Base-by-base conservation (phyloP, 2,888 invertebrate genomes). In the Tricholauxania praeusta region DNA sequence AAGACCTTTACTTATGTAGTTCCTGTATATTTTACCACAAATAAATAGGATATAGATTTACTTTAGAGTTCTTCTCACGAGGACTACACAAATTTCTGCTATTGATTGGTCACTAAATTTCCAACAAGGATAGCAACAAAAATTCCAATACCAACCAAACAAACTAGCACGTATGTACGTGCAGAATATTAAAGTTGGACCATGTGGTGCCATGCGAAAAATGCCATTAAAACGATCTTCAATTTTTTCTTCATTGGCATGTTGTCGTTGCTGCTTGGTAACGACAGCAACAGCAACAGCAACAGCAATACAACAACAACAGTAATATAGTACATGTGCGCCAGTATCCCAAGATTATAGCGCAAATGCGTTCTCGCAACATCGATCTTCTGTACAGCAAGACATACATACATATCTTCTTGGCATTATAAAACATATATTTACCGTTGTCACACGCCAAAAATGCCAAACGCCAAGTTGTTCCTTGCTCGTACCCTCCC, bases 361-460 rank as follows among this genome's bases (percentile, higher is more conserved):
- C 63, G 49, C 19, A 48, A 48, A 39, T 63, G 63, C 63, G 49
- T 17, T 66, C 32, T 12, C 60, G 51, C 48, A 57, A 51, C 60
- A 59, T 59, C 32, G 59, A 69, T 60, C 68, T 60, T 69, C 51
- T 49, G 47, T 12, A 19, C 51, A 60, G 51, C 49, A 15, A 49
- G 59, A 49, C 48, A 15, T 15, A 69, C 57, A 59, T 49, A 28
- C 51, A 49, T 74, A 74, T 77, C 39, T 64, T 68, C 66, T 66
- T 68, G 67, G 60, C 63, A 73, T 76, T 75, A 72, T 74, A 73
- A 77, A 75, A 73, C 67, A 74, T 39, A 39, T 68, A 73, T 78
- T 77, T 74, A 77, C 77, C 73, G 76, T 74, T 78, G 74, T 72
- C 71, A 72, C 68, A 75, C 69, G 72, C 75, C 74, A 69, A 69